phyloP scores from a whole-genome alignment of 1,140 invertebrate species.

The Ceratitis capitata region DNA sequence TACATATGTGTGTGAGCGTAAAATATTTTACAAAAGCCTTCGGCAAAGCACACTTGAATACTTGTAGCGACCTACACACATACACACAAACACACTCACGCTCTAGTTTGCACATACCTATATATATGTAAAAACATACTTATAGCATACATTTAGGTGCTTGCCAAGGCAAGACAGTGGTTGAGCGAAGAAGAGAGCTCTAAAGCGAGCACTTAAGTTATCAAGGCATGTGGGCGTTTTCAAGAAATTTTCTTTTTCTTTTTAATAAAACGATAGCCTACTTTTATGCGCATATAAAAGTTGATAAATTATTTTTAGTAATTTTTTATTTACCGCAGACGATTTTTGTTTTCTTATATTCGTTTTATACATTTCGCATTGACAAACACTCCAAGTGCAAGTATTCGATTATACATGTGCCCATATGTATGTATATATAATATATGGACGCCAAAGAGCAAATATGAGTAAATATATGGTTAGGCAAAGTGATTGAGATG shows the following conservation, averaged over 20 bases:
- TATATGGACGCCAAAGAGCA: no score
- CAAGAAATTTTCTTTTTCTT: background rate
- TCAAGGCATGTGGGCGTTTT: background rate
- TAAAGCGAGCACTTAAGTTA: background rate
- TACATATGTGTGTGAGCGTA: background rate
- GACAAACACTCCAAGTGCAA: background rate
- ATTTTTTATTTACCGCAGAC: slow-evolving; percentile 14
- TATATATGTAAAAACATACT: background rate
- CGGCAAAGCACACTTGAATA: background rate
- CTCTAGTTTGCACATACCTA: no score
- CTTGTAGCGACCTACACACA: background rate
- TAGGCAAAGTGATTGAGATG: background rate
- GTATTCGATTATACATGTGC: background rate
- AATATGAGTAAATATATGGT: no score
- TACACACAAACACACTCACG: background rate
- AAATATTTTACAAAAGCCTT: background rate
- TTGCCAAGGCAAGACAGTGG: background rate
- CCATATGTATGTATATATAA: background rate
- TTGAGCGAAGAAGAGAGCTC: background rate
- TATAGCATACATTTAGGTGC: background rate
- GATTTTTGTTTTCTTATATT: background rate
- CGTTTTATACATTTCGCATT: background rate
- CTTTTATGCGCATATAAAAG: background rate
- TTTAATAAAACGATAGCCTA: background rate
- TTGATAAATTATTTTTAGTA: background rate